Evolutionary conservation across 2,797 vertebrate species (phyloP).

Genomic region (Gambelia wislizenii): DNA sequence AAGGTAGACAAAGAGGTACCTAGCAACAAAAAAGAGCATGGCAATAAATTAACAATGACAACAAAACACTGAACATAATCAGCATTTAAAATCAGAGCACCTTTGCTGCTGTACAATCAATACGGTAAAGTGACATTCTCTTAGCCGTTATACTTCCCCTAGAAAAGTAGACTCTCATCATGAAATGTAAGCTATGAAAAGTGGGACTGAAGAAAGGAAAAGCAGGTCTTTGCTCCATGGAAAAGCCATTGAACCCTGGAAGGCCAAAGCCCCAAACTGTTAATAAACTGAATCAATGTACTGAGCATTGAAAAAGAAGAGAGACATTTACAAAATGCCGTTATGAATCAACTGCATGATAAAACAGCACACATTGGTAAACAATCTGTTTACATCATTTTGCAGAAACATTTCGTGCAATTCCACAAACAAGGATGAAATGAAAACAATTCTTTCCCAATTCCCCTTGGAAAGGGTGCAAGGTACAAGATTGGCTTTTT

Average conservation of each 20-base stretch:
- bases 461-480: constrained; percentile 32
- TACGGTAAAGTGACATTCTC: neutral
- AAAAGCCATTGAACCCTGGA: constrained; percentile 32
- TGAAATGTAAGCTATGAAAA: constrained; percentile 47
- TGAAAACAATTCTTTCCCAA: constrained; percentile 51
- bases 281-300: neutral
- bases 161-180: constrained; percentile 41
- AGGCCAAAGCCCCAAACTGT: constrained; percentile 23
- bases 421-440: neutral
- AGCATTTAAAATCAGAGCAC: rapidly evolving
- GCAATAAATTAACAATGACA: neutral
- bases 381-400: constrained; percentile 57
- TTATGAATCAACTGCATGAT: constrained; percentile 31
- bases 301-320: neutral
- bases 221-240: constrained; percentile 19
- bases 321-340: neutral
- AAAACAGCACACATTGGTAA: constrained; percentile 52
- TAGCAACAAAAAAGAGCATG: constrained; percentile 32
- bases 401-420: neutral
- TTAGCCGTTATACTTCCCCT: constrained; percentile 35
- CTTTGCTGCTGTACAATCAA: neutral
- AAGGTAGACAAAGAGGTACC: constrained; percentile 69
- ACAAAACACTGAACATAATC: neutral
- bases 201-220: neutral
- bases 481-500: neutral